phyloP scores from a whole-genome alignment of 2,113 vertebrate genomes.

The Misgurnus anguillicaudatus region DNA sequence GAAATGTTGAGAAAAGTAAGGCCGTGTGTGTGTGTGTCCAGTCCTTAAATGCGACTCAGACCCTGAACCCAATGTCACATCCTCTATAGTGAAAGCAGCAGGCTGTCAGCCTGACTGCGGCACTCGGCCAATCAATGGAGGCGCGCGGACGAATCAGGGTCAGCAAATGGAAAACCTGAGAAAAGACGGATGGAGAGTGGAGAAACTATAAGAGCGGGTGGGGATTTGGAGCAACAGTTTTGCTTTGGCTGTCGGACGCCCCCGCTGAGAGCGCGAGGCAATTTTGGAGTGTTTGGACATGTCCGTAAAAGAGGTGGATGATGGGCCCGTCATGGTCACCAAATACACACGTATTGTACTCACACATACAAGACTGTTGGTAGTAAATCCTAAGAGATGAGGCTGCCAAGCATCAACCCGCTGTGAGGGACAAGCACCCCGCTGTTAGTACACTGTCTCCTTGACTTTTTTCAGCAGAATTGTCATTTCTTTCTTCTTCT shows the following conservation, averaged over 20 bases:
- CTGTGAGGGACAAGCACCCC: slow-evolving; percentile 29
- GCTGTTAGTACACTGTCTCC: slow-evolving; percentile 6
- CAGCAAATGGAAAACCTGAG: slow-evolving; percentile 16
- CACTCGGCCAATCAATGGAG: slow-evolving; percentile 25
- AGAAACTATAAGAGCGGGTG: neutral
- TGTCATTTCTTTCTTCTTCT: slow-evolving; percentile 11
- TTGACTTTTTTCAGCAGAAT: neutral
- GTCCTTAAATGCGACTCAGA: neutral
- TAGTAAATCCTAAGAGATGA: neutral
- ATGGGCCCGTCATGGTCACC: slow-evolving; percentile 3
- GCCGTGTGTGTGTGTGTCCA: neutral
- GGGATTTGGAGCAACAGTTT: slow-evolving; percentile 5
- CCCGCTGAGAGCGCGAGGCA: neutral
- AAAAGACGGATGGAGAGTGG: neutral
- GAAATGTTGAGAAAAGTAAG: slow-evolving; percentile 17
- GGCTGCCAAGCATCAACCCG: neutral
- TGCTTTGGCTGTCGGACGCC: neutral
- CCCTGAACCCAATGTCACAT: slow-evolving; percentile 30
- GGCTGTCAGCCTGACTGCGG: slow-evolving; percentile 8
- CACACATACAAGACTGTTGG: neutral
- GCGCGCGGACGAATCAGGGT: slow-evolving; percentile 21
- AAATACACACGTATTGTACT: neutral
- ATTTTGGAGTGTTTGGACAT: slow-evolving; percentile 23
- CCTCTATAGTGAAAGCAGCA: slow-evolving; percentile 4
- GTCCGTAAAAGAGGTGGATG: slow-evolving; percentile 18